A percentile compares a stretch with the other conserved stretches of the same genome.
These are phyloP conservation scores for Dunckerocampus dactyliophorus DNA, from an alignment of 2,113 vertebrate genomes.

Conservation along the genomic window DNA sequence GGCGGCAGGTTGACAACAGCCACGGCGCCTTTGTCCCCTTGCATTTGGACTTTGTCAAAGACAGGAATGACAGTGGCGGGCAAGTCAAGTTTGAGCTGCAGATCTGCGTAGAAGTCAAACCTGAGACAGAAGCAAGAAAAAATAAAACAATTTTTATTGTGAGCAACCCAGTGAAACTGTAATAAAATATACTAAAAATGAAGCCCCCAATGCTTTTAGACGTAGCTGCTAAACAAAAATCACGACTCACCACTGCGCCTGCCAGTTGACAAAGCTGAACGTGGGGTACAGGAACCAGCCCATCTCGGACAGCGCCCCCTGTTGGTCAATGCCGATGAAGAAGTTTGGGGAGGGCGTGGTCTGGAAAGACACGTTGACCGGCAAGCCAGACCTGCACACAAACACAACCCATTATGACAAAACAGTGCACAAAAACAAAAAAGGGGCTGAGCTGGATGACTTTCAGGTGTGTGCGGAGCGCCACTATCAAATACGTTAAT, in stretches of 20 bases:
- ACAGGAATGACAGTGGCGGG: conserved; percentile 63
- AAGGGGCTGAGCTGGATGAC: not conserved
- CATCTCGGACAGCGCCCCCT: conserved; percentile 71
- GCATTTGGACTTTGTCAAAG: conserved; percentile 68
- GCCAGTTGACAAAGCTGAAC: conserved; percentile 75
- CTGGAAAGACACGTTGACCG: conserved; percentile 71
- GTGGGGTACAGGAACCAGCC: conserved; percentile 75
- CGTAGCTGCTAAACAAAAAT: no score
- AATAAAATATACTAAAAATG: no score
- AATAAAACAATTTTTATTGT: not conserved
- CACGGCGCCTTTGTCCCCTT: conserved; percentile 66
- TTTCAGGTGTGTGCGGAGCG: not conserved
- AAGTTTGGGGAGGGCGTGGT: conserved; percentile 67
- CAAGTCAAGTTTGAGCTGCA: conserved; percentile 54
- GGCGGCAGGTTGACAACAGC: conserved; percentile 59
- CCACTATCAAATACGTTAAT: not conserved
- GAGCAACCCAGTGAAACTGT: no score
- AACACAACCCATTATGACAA: not conserved
- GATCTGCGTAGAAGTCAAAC: conserved; percentile 67
- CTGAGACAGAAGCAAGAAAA: conserved; percentile 27
- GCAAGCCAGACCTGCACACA: conserved; percentile 48
- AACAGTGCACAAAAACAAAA: no score
- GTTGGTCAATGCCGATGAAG: conserved; percentile 71
- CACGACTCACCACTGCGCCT: conserved; percentile 72
- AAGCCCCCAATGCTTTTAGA: no score